Evolutionary conservation across 1,140 invertebrate genomes (phyloP).

Genomic region (Eulimnadia texana): DNA sequence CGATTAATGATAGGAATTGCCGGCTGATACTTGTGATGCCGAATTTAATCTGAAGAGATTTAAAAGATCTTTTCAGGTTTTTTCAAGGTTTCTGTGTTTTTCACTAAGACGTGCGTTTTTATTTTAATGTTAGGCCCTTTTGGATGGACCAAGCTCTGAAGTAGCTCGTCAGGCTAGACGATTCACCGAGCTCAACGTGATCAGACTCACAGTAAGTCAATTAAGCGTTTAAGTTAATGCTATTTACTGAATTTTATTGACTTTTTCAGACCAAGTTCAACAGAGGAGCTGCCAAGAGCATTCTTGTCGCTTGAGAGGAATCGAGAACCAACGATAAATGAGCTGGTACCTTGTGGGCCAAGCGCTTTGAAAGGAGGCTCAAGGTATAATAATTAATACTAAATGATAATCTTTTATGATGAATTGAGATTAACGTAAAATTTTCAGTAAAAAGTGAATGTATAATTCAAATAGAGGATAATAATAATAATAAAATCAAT

Average conservation of each 20-base stretch:
- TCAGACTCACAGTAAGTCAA: constrained; percentile 47
- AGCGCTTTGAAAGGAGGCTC: constrained; percentile 54
- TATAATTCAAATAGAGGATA: too few relatives aligned
- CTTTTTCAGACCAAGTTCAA: constrained; percentile 76
- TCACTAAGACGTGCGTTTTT: background rate
- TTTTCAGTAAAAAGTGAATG: too few relatives aligned
- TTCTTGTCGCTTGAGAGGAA: constrained; percentile 75
- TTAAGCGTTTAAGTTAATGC: too few relatives aligned
- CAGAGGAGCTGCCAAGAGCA: constrained; percentile 63
- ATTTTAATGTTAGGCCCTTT: constrained; percentile 2
- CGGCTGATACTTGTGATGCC: background rate
- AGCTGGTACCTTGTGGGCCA: constrained; percentile 60
- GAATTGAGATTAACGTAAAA: too few relatives aligned
- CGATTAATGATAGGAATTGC: background rate
- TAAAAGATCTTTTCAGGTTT: background rate
- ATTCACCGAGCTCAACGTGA: constrained; percentile 81
- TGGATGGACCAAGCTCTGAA: constrained; percentile 80
- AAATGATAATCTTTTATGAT: too few relatives aligned
- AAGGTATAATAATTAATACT: constrained; percentile 40
- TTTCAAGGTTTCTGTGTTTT: background rate
- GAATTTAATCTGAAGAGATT: background rate
- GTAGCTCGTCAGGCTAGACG: constrained; percentile 72
- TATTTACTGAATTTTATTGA: too few relatives aligned
- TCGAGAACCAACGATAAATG: constrained; percentile 61
- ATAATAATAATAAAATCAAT: too few relatives aligned